Base-by-base conservation (phyloP, 2,888 invertebrate species). In the Escarpia spicata region DNA sequence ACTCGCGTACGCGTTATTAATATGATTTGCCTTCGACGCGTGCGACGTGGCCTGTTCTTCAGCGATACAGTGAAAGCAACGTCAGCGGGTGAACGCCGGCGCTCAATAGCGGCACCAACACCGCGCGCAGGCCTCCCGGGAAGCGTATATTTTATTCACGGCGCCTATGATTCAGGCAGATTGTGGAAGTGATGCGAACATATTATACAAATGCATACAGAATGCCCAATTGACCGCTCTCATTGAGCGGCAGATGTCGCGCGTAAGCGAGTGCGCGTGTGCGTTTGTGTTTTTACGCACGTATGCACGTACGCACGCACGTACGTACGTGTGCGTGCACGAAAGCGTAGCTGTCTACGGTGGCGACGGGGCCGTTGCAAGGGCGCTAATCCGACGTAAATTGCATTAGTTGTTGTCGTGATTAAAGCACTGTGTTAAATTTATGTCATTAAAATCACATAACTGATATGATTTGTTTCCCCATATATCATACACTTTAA, bases 161-260 rank as follows among this genome's bases (percentile, higher is more conserved):
- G 75, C 75, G 75, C 75, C 75, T 75, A 75, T 75, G 75, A 75
- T 75, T 75, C 75, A 75, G 75, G 75, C 75, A 75, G 75, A 75
- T 75, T 75, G 75, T 75, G 75, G 75, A 75, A 26, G 75, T n/a
- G 75, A 75, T 75, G 75, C 75, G 75, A 75, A 75, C 75, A 75
- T 75, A 75, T 75, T 75, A 75, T 75, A 75, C 75, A 75, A 75
- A 75, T 75, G 75, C 75, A 75, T 75, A 75, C 19, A 75, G 75
- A 75, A 19, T 75, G 75, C n/a, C 75, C 75, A 75, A 52, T 75
- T 75, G 26, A 75, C 75, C 75, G n/a, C 4, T 2, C 1, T 6
- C 75, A 26, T 75, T 75, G 26, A 26, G 75, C 75, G 75, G 75
- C 75, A 75, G 75, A 75, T 75, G 75, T 26, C 26, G 75, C 19